These are phyloP conservation scores for Whitmania pigra DNA, from an alignment of 1,140 invertebrate species.

Conservation along the genomic window DNA sequence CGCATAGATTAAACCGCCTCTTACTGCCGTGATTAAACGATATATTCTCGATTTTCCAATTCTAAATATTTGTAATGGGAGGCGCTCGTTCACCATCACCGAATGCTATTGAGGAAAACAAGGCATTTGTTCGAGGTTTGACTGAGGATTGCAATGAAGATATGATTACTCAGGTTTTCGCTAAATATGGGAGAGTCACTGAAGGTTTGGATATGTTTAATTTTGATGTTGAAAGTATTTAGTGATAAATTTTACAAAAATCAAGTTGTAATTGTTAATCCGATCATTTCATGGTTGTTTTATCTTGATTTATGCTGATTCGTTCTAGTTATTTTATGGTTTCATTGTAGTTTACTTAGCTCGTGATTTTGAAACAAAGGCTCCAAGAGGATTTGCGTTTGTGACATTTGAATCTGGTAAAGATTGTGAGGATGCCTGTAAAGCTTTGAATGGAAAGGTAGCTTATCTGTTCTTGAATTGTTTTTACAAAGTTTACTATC, in stretches of 20 bases:
- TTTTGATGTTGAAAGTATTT: not conserved
- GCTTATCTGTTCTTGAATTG: not conserved
- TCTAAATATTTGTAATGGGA: too few species aligned
- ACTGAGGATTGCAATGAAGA: not conserved
- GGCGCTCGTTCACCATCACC: not conserved
- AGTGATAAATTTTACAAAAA: not conserved
- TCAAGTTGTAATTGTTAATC: not conserved
- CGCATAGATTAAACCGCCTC: too few species aligned
- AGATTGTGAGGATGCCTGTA: conserved; percentile 7
- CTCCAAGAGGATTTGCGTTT: conserved; percentile 1
- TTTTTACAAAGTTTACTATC: not conserved
- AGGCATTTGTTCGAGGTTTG: conserved; percentile 5
- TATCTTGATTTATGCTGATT: too few species aligned
- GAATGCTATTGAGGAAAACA: conserved; percentile 6
- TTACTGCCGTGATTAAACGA: too few species aligned
- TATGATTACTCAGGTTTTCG: not conserved
- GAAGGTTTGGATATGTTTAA: not conserved
- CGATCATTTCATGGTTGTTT: too few species aligned
- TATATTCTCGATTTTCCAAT: too few species aligned
- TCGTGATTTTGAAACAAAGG: conserved; percentile 11
- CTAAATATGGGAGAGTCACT: conserved; percentile 11
- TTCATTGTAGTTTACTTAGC: not conserved
- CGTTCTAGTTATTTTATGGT: not conserved
- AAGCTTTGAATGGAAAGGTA: conserved; percentile 11
- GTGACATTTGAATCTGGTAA: conserved; percentile 6